Evolutionary conservation across 2,888 invertebrate genomes (phyloP), one percentile per base, ranked within the genome.

Genomic region (Callyntrura sp.): DNA sequence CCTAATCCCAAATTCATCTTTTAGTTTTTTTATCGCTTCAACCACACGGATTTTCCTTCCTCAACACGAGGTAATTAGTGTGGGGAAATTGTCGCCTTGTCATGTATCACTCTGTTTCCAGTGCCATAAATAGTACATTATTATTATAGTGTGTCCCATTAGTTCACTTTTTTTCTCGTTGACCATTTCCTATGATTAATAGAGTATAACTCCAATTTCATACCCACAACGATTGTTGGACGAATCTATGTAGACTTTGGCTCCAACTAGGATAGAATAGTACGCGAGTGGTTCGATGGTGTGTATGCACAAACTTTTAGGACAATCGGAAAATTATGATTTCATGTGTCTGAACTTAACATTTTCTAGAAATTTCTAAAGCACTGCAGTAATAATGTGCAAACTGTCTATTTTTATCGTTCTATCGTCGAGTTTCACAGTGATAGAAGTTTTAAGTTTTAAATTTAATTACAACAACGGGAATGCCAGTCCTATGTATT

Each of bases 141-240:
- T 35, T 78, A 35, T 28, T 12, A 28, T 35, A 65, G 1, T 9
- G 17, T 70, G 1, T 25, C 35, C 35, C 35, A 35, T 35, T 35
- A 35, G 35, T 35, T 35, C 35, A 35, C 35, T n/a, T 76, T 51
- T 51, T 51, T 55, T 51, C 76, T 51, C 25, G 51, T 78, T 78
- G 23, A n/a, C 5, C 55, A 43, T 81, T 81, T 81, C 81, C 62
- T 81, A 60, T 81, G 60, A 57, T 78, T 78, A 78, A n/a, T 78
- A 23, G 20, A 57, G 62, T 81, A 81, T 81, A 51, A 57, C 68
- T 28, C n/a, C 3, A 35, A 9, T 28, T 68, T 35, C 11, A 62
- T 28, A 60, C 60, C n/a, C n/a, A n/a, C n/a, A n/a, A n/a, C n/a
- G n/a, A 1, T 23, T 35, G 8, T 11, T 65, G 28, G 14, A 28